These are phyloP conservation scores for Oenanthe melanoleuca DNA, from an alignment of 2,113 vertebrate species.

Conservation along the genomic window DNA sequence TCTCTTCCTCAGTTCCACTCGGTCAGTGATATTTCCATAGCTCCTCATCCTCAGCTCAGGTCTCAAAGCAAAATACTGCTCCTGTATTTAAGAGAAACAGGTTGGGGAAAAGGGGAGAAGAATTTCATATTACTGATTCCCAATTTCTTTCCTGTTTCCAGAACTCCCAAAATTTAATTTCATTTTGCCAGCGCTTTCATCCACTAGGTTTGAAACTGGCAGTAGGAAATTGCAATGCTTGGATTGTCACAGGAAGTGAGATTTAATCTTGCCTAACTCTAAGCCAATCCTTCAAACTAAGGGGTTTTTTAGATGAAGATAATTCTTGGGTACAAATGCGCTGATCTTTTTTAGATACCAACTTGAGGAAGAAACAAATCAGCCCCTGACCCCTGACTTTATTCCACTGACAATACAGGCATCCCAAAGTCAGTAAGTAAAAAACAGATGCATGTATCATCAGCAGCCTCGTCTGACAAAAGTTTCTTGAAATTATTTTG, in stretches of 20 bases:
- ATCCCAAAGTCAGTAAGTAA: not conserved
- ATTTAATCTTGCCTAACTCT: not conserved
- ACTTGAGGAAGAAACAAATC: not conserved
- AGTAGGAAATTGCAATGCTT: not conserved
- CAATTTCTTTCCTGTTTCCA: not conserved
- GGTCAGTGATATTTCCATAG: conserved; percentile 89
- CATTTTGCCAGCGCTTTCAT: not conserved
- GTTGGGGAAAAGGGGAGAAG: not conserved
- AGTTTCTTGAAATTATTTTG: not conserved
- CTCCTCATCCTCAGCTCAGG: conserved; percentile 85
- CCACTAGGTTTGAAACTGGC: not conserved
- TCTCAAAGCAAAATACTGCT: conserved; percentile 92
- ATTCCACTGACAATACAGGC: not conserved
- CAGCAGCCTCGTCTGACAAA: not conserved
- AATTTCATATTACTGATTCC: not conserved
- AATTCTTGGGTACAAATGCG: not conserved
- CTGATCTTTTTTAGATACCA: not conserved
- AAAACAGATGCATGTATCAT: not conserved
- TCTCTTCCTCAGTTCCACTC: conserved; percentile 82
- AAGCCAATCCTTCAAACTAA: not conserved
- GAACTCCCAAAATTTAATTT: not conserved
- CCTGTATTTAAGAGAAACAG: conserved; percentile 71
- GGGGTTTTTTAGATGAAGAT: not conserved
- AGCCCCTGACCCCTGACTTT: not conserved
- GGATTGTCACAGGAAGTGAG: not conserved